Base-by-base conservation (phyloP, 2,888 invertebrate genomes). In the Autographa gamma region DNA sequence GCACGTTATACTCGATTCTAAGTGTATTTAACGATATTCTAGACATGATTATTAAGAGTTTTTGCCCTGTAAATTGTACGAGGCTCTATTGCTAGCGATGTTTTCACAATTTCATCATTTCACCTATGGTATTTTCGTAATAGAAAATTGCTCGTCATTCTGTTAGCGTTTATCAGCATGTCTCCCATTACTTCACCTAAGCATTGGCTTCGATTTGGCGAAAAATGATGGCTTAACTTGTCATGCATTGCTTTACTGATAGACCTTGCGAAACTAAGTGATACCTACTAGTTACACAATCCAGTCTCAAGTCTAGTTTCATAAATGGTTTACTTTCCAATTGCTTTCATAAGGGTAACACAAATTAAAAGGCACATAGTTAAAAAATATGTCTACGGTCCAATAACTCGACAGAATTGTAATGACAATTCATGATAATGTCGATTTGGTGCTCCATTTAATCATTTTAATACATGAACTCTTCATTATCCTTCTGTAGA, bases 261-360 rank as follows among this genome's bases (percentile, higher is more conserved):
- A 72, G 63, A 54, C 73, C 79, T 85, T 84, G 83, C 79, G 85
- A 84, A 89, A 87, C 85, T 80, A 79, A 85, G 72, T 77, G 75
- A 66, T 73, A 68, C 65, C 62, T 9, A 31, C 38, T n/a, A 68
- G 73, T 76, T 68, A 71, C 73, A 80, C 71, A 77, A 77, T 71
- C 62, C 62, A 63, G 18, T 56, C n/a, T 41, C 14, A 3, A 6
- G 34, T 19, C 64, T 65, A 38, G 38, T 38, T 38, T 38, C 11
- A 38, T 38, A 11, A 11, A 38, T 11, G 38, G 11, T 11, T 2
- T 38, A 38, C n/a, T 60, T 60, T 34, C 41, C 60, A 64, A 80
- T 77, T 59, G 54, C 64, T 63, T 31, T n/a, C 19, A 67, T 43
- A 48, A 68, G 65, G 68, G 58, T 19, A 41, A n/a, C 34, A 52